Base-by-base conservation (phyloP, 1,140 invertebrate species). In the Thereuonema tuberculata region DNA sequence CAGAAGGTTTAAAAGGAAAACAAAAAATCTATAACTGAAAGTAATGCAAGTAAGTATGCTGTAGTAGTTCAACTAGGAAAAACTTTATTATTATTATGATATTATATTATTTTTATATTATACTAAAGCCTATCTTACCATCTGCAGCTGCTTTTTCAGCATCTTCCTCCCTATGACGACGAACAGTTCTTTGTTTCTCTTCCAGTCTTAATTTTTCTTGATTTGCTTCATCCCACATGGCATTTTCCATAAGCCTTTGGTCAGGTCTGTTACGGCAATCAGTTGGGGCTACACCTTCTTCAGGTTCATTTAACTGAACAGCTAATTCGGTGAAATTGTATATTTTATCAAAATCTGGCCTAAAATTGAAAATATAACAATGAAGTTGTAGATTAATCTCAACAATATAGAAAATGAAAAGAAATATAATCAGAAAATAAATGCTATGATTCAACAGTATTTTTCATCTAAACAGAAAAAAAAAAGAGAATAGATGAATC, bases 191-290 rank as follows among this genome's bases (percentile, higher is more conserved):
- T 75, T 99, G 96, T 74, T 98, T 97, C 69, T 99, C 94, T 75
- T 99, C 96, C 1, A 99, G 75, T 49, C 86, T 67, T 26, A 86
- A 71, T 75, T 99, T 99, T 68, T 90, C 84, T 17, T 79, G 72
- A 76, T 99, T 99, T 28, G 95, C 95, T 66, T 94, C 91, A 67
- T 99, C 93, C 94, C 95, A 99, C 20, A 78, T 69, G 5, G 92
- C 93, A 59, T 93, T 81, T 74, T 99, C 97, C 95, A 99, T 99
- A 48, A 97, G 80, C 50, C 93, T 81, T 76, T 98, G 94, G 81
- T 99, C 95, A 48, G 95, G 94, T 61, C 95, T 80, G 23, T 81
- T 73, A n/a, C 96, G 81, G 20, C 86, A 87, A 78, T 99, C 97
- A 0, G 96, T 98, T 17, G 95, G 94, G 27, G 94, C 93, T 26